Base-by-base conservation (phyloP, 2,113 vertebrate genomes). In the Pangasianodon hypophthalmus region DNA sequence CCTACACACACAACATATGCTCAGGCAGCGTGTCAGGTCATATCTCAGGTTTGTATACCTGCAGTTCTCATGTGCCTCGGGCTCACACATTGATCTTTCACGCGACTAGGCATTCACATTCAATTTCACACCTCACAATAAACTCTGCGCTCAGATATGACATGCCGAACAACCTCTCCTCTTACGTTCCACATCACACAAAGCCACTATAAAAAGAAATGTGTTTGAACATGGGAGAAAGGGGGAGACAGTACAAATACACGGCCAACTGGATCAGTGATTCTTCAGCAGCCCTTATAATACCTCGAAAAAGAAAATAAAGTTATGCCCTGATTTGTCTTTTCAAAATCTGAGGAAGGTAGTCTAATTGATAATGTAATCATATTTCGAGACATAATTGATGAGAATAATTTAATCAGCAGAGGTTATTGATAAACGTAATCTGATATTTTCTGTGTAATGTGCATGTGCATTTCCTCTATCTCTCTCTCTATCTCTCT, bases 41-140 rank as follows among this genome's bases (percentile, higher is more conserved):
- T 73, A 73, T 69, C 62, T 84, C 26, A 64, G 32, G 62, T 87
- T 87, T 54, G 60, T 69, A 71, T 48, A 16, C 21, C 21, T 56
- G 62, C 48, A 56, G 85, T 41, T 73, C 11, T 41, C 56, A 62
- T 84, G 56, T 75, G 79, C 24, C 82, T 69, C 69, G 52, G 37
- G 84, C 87, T 60, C 64, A 84, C 87, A 84, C 69, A 52, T 83
- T 48, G 79, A 67, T 86, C 58, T 89, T 80, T 73, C 79, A 90
- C 24, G 14, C 54, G 73, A 86, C 67, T 88, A 60, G 56, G 73
- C 62, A 44, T 80, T 89, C 58, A 85, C 88, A 73, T 84, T 84
- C 58, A 80, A 77, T 60, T 89, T 87, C 80, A 91, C 88, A 91
- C 87, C 52, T 64, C 69, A 29, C 87, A 58, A 88, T 85, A 91